A percentile compares a stretch with the other conserved stretches of the same genome.
Conservation (phyloP, 2,797 vertebrate genomes). For the Gymnopithys bicolor region DNA sequence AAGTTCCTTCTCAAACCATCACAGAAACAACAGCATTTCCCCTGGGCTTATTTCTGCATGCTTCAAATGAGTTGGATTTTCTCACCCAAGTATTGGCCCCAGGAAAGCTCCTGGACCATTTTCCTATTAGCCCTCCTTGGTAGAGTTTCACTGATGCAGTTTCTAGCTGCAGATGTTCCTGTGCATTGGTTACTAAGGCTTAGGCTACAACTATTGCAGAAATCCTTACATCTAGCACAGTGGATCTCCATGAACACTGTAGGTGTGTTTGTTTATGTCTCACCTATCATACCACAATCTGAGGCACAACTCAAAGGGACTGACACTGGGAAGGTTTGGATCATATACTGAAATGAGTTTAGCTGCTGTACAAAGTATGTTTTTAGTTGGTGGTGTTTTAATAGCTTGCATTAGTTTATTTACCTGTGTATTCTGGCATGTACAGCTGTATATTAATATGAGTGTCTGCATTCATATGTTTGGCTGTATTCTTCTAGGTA, state of each 20-base stretch:
- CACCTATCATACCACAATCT: not conserved
- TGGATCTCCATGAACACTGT: fast-evolving
- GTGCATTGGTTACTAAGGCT: not conserved
- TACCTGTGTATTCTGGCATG: not conserved
- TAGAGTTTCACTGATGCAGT: not conserved
- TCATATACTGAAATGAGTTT: not conserved
- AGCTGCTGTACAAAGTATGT: not conserved
- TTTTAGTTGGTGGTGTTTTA: not conserved
- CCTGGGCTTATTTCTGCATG: not conserved
- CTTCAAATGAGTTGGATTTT: not conserved
- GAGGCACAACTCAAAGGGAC: not conserved
- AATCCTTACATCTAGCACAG: not conserved
- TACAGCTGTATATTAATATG: not conserved
- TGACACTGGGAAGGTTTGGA: not conserved
- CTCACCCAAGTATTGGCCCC: not conserved
- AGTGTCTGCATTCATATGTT: not conserved
- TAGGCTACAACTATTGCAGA: not conserved
- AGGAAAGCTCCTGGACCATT: not conserved
- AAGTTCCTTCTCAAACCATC: not conserved
- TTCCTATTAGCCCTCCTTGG: not conserved
- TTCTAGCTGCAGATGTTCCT: not conserved
- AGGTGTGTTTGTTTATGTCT: not conserved
- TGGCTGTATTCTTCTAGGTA: not conserved
- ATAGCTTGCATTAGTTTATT: not conserved
- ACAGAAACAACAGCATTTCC: not conserved